Percentiles rank a stretch among this genome's conserved stretches.
Conservation (phyloP, 2,888 invertebrate species). For the Tetragonula carbonaria region DNA sequence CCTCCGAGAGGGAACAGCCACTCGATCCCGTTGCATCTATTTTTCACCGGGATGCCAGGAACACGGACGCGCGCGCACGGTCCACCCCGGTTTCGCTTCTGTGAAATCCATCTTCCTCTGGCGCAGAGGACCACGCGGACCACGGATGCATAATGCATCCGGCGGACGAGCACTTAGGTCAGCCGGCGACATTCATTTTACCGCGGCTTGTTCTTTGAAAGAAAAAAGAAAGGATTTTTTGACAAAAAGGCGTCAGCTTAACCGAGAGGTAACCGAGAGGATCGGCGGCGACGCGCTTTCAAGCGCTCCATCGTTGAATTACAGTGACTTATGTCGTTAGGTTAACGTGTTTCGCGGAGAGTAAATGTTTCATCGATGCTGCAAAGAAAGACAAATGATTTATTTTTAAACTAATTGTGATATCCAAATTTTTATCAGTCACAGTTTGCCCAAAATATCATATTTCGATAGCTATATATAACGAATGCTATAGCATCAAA, state of each 20-base stretch:
- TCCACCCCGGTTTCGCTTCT: neutral
- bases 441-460: too few species aligned
- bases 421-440: too few species aligned
- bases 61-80: too few species aligned
- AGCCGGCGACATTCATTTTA: slow-evolving; percentile 32
- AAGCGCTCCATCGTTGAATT: neutral
- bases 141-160: slow-evolving; percentile 40
- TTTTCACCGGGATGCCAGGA: slow-evolving; percentile 3
- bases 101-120: slow-evolving; percentile 29
- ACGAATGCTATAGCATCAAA: too few species aligned
- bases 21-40: slow-evolving; percentile 22
- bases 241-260: neutral
- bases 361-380: too few species aligned
- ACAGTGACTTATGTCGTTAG: too few species aligned
- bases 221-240: too few species aligned
- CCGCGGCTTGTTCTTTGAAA: slow-evolving; percentile 18
- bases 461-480: too few species aligned
- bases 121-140: slow-evolving; percentile 5
- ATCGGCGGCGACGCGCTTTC: slow-evolving; percentile 1
- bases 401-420: too few species aligned
- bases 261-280: neutral
- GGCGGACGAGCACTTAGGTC: slow-evolving; percentile 20
- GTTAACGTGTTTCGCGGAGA: too few species aligned
- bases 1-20: neutral
- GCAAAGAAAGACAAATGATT: too few species aligned